phyloP scores from a whole-genome alignment of 2,797 vertebrate species.

The Poecilia picta region DNA sequence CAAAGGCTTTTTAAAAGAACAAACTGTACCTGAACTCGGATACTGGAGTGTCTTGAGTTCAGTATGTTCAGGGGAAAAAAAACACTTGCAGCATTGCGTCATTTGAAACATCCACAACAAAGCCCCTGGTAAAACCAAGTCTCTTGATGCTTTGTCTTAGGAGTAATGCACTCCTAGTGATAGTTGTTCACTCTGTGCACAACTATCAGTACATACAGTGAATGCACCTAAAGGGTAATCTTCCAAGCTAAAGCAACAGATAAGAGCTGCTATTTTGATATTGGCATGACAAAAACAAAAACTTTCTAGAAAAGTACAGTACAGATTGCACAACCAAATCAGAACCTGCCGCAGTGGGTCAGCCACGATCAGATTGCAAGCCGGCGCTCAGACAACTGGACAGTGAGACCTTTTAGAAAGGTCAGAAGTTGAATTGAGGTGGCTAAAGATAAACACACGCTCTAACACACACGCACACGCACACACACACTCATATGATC shows the following conservation, averaged over 20 bases:
- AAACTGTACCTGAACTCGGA: not conserved
- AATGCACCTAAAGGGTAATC: constrained; percentile 44
- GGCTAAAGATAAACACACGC: constrained; percentile 68
- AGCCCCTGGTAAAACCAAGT: constrained; percentile 7
- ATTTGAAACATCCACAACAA: constrained; percentile 1
- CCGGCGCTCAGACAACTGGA: constrained; percentile 64
- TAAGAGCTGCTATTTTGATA: constrained; percentile 21
- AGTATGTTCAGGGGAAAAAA: not conserved
- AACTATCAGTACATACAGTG: constrained; percentile 31
- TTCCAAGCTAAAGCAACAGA: constrained; percentile 32
- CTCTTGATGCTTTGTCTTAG: constrained; percentile 16
- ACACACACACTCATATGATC: constrained; percentile 10
- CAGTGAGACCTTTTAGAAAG: constrained; percentile 71
- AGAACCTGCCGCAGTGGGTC: constrained; percentile 45
- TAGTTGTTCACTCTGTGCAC: too few species aligned
- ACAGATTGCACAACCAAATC: constrained; percentile 15
- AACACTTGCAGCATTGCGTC: not conserved
- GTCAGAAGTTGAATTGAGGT: constrained; percentile 65
- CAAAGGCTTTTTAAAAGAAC: not conserved
- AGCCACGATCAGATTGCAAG: constrained; percentile 25
- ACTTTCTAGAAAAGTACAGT: constrained; percentile 3
- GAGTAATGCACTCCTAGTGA: constrained; percentile 16
- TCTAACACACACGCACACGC: constrained; percentile 16
- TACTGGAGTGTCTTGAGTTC: not conserved
- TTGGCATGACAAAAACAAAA: not conserved